A percentile compares a stretch with the other conserved stretches of the same genome.
These are phyloP conservation scores for Toxotes jaculatrix DNA, from an alignment of 2,113 vertebrate species.

Conservation along the genomic window DNA sequence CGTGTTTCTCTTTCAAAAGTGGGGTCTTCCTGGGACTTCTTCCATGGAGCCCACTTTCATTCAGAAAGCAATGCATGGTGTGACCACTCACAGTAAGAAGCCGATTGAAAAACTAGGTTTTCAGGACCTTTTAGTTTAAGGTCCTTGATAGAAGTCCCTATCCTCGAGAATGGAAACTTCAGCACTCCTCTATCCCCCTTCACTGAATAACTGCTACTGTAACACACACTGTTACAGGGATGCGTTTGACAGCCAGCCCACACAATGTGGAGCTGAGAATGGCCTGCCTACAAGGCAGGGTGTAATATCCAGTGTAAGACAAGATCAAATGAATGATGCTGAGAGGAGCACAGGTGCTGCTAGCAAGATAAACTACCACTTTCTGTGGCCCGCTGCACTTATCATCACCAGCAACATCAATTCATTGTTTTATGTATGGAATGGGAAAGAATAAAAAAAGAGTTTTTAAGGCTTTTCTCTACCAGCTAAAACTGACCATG, in stretches of 20 bases:
- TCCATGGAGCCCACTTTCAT: no score
- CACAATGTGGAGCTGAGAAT: conserved; percentile 6
- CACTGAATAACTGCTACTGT: conserved; percentile 6
- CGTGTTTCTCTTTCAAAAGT: no score
- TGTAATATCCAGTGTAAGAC: conserved; percentile 55
- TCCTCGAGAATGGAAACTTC: background rate
- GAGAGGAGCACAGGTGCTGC: conserved; percentile 35
- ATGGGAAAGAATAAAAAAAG: conserved; percentile 36
- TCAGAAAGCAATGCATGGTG: no score
- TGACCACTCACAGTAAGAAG: no score
- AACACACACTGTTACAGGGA: background rate
- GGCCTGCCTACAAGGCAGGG: conserved; percentile 8
- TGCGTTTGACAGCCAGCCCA: conserved; percentile 16
- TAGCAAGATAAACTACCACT: conserved; percentile 62
- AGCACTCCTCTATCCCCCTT: background rate
- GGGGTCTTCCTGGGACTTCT: no score
- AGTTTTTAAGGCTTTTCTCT: conserved; percentile 38
- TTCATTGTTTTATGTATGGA: conserved; percentile 49
- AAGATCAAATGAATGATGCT: conserved; percentile 59
- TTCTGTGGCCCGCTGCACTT: conserved; percentile 43
- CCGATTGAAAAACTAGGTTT: background rate
- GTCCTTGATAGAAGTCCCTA: background rate
- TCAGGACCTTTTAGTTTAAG: no score
- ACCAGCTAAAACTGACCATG: conserved; percentile 20
- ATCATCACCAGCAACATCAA: conserved; percentile 29